phyloP scores from a whole-genome alignment of 1,140 invertebrate species.

The Araneus ventricosus region DNA sequence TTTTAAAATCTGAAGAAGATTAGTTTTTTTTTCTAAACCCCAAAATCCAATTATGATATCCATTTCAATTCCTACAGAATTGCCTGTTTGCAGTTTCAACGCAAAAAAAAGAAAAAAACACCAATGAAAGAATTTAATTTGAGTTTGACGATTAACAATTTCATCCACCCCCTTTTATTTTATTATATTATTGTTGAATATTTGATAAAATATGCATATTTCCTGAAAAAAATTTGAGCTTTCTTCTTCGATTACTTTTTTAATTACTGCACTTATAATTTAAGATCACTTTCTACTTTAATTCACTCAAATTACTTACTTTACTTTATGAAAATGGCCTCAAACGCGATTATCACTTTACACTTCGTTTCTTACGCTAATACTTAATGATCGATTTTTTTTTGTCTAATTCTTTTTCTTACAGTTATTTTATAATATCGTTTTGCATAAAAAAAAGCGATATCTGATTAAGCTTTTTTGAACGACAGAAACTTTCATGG shows the following conservation, averaged over 20 bases:
- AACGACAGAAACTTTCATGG: too few species aligned
- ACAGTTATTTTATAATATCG: not conserved
- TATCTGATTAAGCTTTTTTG: too few species aligned
- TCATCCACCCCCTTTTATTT: too few species aligned
- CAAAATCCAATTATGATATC: not conserved
- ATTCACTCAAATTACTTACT: not conserved
- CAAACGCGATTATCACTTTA: not conserved
- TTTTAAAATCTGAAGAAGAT: not conserved
- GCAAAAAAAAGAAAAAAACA: not conserved
- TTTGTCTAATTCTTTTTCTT: not conserved
- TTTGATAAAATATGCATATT: not conserved
- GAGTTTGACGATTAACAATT: not conserved
- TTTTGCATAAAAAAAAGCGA: not conserved
- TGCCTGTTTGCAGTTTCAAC: not conserved
- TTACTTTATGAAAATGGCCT: not conserved
- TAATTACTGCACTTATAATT: not conserved
- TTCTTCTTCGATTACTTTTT: not conserved
- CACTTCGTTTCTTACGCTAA: not conserved
- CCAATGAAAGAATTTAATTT: not conserved
- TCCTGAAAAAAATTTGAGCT: not conserved
- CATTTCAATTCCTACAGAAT: not conserved
- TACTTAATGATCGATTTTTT: not conserved
- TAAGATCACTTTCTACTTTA: not conserved
- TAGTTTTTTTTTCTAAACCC: not conserved
- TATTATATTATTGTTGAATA: not conserved